A percentile compares a stretch with the other conserved stretches of the same genome.
Conservation (phyloP, 2,113 vertebrate species). For the Nettapus auritus region DNA sequence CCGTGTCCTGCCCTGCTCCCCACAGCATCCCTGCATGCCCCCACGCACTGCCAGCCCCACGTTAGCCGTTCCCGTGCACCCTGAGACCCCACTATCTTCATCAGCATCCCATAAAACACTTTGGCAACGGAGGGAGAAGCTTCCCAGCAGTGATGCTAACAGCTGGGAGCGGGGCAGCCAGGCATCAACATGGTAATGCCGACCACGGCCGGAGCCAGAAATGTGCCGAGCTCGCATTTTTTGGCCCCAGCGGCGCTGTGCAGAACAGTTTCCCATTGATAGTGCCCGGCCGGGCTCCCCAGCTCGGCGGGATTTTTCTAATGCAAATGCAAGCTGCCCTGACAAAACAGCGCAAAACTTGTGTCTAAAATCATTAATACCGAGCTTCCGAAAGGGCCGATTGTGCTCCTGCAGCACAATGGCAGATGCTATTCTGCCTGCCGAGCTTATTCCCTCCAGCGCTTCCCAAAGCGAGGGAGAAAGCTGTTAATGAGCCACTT, state of each 20-base stretch:
- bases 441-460: accelerated
- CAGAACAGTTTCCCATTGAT: conserved; percentile 56
- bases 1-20: background rate
- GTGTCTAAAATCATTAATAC: background rate
- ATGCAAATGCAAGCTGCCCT: conserved; percentile 36
- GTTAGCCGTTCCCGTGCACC: background rate
- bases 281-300: background rate
- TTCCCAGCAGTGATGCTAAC: background rate
- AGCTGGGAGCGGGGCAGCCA: background rate
- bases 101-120: background rate
- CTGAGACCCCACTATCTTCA: background rate
- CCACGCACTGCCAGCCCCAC: accelerated
- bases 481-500: conserved; percentile 17
- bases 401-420: background rate
- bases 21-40: background rate
- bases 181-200: background rate
- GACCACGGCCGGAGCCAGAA: background rate
- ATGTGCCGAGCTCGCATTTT: conserved; percentile 33
- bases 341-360: background rate
- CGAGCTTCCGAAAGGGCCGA: background rate
- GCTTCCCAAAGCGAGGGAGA: background rate
- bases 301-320: conserved; percentile 26
- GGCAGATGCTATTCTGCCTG: background rate
- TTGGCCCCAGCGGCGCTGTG: background rate
- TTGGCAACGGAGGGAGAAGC: background rate